phyloP scores from a whole-genome alignment of 2,113 vertebrate species.

The Cyprinodon tularosa region DNA sequence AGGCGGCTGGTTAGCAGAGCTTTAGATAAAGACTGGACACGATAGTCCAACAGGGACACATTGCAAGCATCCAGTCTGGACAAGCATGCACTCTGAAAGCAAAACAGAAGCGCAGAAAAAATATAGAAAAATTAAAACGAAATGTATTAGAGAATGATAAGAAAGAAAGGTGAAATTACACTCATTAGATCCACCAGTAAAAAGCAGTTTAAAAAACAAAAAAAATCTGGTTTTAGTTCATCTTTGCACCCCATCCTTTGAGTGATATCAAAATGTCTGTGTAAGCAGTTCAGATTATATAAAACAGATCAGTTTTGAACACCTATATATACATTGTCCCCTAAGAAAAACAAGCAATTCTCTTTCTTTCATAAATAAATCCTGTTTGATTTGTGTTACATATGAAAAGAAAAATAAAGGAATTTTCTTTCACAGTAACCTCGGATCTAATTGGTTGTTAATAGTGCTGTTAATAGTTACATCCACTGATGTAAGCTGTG shows the following conservation, averaged over 20 bases:
- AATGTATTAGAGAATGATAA: not conserved
- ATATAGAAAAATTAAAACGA: not conserved
- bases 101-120: not conserved
- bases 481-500: conserved; percentile 15
- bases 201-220: not conserved
- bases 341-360: not conserved
- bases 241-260: not conserved
- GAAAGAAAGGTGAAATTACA: not conserved
- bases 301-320: not conserved
- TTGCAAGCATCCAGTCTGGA: conserved; percentile 77
- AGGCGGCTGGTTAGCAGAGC: conserved; percentile 77
- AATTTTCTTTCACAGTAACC: not conserved
- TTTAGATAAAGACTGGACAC: conserved; percentile 70
- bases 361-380: not conserved
- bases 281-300: not conserved
- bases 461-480: conserved; percentile 16
- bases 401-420: not conserved
- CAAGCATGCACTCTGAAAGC: conserved; percentile 78
- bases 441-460: not conserved
- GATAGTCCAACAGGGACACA: conserved; percentile 70
- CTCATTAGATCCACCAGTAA: not conserved
- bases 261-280: not conserved
- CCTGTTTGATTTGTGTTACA: not conserved
- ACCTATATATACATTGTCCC: not conserved
- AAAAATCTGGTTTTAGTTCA: not conserved